These are phyloP conservation scores for Zaprionus davidi DNA, from an alignment of 1,140 invertebrate species.

Conservation along the genomic window DNA sequence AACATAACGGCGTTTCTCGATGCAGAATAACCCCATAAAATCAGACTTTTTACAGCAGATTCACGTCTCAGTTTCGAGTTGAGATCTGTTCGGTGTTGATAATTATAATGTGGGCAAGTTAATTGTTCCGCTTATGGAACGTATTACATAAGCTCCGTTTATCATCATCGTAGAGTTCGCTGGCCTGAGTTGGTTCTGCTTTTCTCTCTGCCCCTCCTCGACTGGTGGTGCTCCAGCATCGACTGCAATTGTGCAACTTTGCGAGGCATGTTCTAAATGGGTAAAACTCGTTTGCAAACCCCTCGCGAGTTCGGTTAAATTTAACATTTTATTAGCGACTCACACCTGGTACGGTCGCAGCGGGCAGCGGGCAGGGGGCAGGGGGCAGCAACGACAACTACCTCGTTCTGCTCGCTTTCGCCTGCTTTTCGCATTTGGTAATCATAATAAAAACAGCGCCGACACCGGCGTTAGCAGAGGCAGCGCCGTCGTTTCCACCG, in stretches of 20 bases:
- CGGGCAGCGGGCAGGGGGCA: not conserved
- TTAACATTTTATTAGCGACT: conserved; percentile 60
- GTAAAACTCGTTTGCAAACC: conserved; percentile 71
- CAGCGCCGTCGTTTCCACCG: conserved; percentile 63
- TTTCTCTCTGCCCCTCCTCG: not conserved
- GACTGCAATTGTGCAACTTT: conserved; percentile 73
- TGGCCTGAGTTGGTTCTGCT: conserved; percentile 34
- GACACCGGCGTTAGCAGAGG: conserved; percentile 31
- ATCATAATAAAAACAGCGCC: conserved; percentile 51
- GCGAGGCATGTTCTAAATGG: conserved; percentile 59
- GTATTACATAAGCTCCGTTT: not conserved
- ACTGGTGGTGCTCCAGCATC: conserved; percentile 14
- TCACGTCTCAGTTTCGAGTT: conserved; percentile 8
- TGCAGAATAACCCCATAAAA: not conserved
- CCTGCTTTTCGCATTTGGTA: conserved; percentile 71
- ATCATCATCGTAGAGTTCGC: conserved; percentile 50
- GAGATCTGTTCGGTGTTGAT: conserved; percentile 4
- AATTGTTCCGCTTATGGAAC: conserved; percentile 6
- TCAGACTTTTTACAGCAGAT: not conserved
- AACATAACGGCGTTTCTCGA: not conserved
- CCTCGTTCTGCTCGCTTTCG: conserved; percentile 64
- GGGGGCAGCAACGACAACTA: not conserved
- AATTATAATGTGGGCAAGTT: conserved; percentile 5
- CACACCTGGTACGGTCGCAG: conserved; percentile 55
- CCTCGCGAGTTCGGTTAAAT: conserved; percentile 57